Conservation (phyloP, 2,113 vertebrate genomes). For the Callocephalon fimbriatum region DNA sequence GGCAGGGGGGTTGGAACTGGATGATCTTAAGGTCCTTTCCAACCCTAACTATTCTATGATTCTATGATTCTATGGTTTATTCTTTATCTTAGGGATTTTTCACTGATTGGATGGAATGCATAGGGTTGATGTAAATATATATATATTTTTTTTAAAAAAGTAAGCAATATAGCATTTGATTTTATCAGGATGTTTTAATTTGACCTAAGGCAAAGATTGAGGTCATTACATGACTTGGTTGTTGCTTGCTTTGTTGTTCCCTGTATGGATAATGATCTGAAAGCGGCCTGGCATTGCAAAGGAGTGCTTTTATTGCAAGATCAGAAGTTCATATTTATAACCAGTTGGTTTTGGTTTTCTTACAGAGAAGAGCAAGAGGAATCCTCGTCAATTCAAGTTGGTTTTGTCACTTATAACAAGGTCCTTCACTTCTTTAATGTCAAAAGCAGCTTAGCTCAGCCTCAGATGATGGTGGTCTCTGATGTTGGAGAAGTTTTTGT, state of each 20-base stretch:
- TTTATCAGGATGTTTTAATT: background rate
- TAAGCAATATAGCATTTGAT: background rate
- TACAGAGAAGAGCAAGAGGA: constrained; percentile 87
- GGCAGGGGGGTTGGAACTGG: too few species aligned
- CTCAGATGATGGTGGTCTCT: constrained; percentile 98
- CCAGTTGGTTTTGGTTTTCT: background rate
- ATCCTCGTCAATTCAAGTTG: constrained; percentile 85
- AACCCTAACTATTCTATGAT: too few species aligned
- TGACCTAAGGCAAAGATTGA: background rate
- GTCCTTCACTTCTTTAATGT: constrained; percentile 97
- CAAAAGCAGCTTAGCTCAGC: constrained; percentile 92
- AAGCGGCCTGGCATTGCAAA: background rate
- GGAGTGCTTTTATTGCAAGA: background rate
- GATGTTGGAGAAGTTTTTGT: constrained; percentile 93
- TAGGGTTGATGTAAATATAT: background rate
- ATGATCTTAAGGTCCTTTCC: too few species aligned
- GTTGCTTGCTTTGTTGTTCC: background rate
- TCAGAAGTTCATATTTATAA: background rate
- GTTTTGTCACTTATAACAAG: constrained; percentile 95
- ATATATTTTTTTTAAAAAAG: background rate
- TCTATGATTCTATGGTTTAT: background rate
- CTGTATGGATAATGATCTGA: background rate
- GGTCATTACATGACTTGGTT: background rate
- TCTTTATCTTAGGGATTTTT: background rate
- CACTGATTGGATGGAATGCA: background rate